Evolutionary conservation across 2,888 invertebrate genomes (phyloP), one percentile per base, ranked within the genome.

Genomic region (Tetranychus piercei): DNA sequence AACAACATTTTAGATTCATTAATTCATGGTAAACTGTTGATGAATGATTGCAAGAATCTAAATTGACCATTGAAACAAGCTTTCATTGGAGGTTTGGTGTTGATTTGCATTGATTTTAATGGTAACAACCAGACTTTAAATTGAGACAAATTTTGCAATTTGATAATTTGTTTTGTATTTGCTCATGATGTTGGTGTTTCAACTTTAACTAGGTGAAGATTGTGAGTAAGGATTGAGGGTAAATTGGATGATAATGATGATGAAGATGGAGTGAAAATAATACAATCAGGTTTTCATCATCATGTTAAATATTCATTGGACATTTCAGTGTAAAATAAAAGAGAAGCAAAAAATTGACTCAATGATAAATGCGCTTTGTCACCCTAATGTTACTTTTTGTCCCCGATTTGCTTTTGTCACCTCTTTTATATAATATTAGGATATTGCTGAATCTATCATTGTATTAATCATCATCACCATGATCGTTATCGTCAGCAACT

Each of bases 281-380:
- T 55, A 15, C 9, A 55, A 15, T 55, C 55, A 55, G 55, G 5
- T 55, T 55, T 55, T 55, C 55, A 55, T 55, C 55, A 55, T 55
- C 55, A 55, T 55, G 55, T 55, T 55, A 55, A 55, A 55, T 55
- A 55, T 55, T 55, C 55, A 55, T 55, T 55, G 55, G 55, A 55
- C 55, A 55, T 15, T 55, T 55, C 15, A 55, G 11, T 15, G 55
- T 55, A 15, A 55, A 15, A 55, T 9, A 55, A 55, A 15, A 15
- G 15, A 34, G 34, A 34, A 34, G 34, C 4, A 34, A 34, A 34
- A 34, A 34, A 5, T 34, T 34, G 34, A 34, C 34, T 34, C 34
- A 34, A 34, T 34, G 34, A 34, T 55, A 55, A 55, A 55, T 55
- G 55, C 55, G 55, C 55, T 55, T 55, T 55, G 55, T 55, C 55